A percentile compares a stretch with the other conserved stretches of the same genome.
Evolutionary conservation across 2,888 invertebrate genomes (phyloP).

Genomic region (Drosophila atripex): DNA sequence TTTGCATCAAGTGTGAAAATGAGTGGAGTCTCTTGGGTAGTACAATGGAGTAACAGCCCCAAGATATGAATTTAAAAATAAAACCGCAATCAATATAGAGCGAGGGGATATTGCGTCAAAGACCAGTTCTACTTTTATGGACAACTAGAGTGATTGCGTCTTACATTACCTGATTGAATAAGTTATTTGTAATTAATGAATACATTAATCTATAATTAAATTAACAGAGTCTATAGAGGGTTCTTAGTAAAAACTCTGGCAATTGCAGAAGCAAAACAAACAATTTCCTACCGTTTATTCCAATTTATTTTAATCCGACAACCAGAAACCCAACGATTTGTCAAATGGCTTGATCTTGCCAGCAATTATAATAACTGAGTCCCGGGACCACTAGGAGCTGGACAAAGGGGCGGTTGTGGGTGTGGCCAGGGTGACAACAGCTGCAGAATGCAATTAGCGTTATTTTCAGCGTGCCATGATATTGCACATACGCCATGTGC

Average conservation of each 20-base stretch:
- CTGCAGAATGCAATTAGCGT: constrained; percentile 72
- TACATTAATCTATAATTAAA: background rate
- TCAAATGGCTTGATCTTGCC: constrained; percentile 18
- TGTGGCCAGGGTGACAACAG: constrained; percentile 49
- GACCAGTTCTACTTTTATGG: constrained; percentile 22
- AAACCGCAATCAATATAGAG: constrained; percentile 5
- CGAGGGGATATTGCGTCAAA: constrained; percentile 23
- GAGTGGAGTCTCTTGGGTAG: constrained; percentile 4
- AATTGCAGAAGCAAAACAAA: too few species aligned
- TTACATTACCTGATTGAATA: constrained; percentile 7
- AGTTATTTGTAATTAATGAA: constrained; percentile 2
- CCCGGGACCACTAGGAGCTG: background rate
- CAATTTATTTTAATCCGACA: constrained; percentile 22
- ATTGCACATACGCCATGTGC: constrained; percentile 70
- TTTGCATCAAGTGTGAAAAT: constrained; percentile 53
- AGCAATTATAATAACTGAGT: constrained; percentile 4
- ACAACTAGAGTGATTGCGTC: background rate
- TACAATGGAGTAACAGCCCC: constrained; percentile 12
- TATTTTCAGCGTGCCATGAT: constrained; percentile 64
- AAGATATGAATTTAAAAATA: constrained; percentile 13
- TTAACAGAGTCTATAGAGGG: background rate
- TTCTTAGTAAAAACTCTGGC: too few species aligned
- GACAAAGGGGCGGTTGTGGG: constrained; percentile 1
- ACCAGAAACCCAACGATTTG: constrained; percentile 37
- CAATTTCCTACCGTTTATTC: background rate